Evolutionary conservation across 2,113 vertebrate genomes (phyloP), one percentile per base, ranked within the genome.

Genomic region (Larimichthys crocea): DNA sequence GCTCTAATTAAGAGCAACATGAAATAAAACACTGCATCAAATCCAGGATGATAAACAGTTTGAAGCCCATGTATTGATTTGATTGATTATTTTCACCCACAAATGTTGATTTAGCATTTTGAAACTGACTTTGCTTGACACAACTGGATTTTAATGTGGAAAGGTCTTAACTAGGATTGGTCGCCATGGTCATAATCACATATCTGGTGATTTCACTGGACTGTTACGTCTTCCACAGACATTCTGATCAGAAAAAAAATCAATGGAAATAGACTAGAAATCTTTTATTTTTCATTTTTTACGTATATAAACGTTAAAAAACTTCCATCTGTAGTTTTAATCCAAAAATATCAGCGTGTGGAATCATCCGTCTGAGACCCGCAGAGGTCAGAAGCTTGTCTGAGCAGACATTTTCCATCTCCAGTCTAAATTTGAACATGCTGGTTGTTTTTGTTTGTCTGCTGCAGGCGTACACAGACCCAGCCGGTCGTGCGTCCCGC

Each of bases 401-500:
- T 71, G 63, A 55, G 53, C 66, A 46, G 46, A 69, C 57, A 59
- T 80, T 83, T 88, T 87, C 72, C 80, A 79, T 88, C 79, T 79
- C 29, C 71, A 16, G 61, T 50, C 72, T 85, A 74, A 86, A 86
- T 78, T 65, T 79, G 40, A 83, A 72, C 71, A 67, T 29, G 76
- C 64, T 55, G 81, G 69, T 72, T 86, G 85, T 86, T 90, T 92
- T 80, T 82, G 81, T 86, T 90, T 80, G 82, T 70, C 60, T 24
- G 80, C 77, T 22, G 22, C 62, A 14, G 66, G 78, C 80, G n/a
- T 49, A 80, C 68, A 78, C 80, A 87, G 19, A 52, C 62, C 42
- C 66, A n/a, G 74, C 22, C 63, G 22, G 50, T 15, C 56, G 35
- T 14, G 84, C 20, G 4, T 61, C 35, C 76, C 3, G 74, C 72